phyloP scores from a whole-genome alignment of 2,888 invertebrate species.

The Papilio protenor region DNA sequence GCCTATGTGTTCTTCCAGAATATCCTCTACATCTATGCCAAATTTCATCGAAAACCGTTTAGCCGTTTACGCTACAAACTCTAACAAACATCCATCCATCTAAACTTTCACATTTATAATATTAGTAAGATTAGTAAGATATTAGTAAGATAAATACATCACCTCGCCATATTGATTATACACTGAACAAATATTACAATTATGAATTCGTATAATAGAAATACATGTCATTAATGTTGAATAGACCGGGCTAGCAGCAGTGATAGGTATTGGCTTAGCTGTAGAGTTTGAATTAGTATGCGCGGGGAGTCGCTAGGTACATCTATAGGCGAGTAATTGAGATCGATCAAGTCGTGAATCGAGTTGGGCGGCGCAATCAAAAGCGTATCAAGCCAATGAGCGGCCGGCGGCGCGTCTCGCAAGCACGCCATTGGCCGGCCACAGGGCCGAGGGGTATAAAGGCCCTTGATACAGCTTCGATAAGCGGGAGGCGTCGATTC shows the following conservation, averaged over 20 bases:
- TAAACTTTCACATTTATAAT: too few relatives aligned
- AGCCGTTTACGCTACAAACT: too few relatives aligned
- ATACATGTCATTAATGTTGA: neutral
- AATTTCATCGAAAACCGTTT: too few relatives aligned
- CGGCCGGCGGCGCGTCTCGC: conserved; percentile 60
- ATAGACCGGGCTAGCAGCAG: neutral
- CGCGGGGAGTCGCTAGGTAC: conserved; percentile 60
- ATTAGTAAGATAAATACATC: conserved; percentile 24
- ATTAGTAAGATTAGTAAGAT: too few relatives aligned
- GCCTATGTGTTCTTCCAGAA: too few relatives aligned
- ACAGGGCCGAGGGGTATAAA: conserved; percentile 73
- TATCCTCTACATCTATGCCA: too few relatives aligned
- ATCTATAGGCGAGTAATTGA: conserved; percentile 73
- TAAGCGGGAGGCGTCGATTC: conserved; percentile 79
- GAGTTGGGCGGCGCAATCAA: conserved; percentile 82
- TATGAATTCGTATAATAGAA: conserved; percentile 40
- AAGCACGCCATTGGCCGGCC: conserved; percentile 69
- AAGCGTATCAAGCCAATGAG: conserved; percentile 80
- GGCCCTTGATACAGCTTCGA: conserved; percentile 81
- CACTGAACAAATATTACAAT: conserved; percentile 45
- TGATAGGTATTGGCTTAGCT: conserved; percentile 1
- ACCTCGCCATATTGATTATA: conserved; percentile 37
- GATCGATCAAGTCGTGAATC: conserved; percentile 81
- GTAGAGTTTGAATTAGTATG: conserved; percentile 54
- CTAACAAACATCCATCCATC: too few relatives aligned